Conservation (phyloP, 2,797 vertebrate species). For the Myripristis jacobus region DNA sequence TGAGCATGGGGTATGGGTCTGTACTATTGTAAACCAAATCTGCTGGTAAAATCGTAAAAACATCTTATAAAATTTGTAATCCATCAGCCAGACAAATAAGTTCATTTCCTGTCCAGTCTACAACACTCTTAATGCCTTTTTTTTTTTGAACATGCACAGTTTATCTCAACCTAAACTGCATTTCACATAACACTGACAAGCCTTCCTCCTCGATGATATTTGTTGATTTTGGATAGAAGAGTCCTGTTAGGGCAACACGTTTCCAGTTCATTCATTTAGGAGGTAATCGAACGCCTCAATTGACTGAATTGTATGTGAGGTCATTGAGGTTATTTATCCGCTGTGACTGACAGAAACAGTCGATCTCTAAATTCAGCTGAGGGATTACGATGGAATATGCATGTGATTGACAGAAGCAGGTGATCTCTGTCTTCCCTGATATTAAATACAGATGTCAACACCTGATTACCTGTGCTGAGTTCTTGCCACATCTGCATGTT, state of each 20-base stretch:
- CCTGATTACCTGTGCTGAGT: background rate
- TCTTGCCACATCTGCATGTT: background rate
- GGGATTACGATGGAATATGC: background rate
- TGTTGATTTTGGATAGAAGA: too few relatives aligned
- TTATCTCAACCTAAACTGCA: background rate
- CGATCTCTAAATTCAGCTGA: background rate
- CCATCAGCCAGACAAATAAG: background rate
- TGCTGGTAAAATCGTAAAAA: background rate
- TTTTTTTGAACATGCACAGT: background rate
- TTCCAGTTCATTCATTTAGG: too few relatives aligned
- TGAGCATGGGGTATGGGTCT: background rate
- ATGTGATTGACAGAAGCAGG: constrained; percentile 1
- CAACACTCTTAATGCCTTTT: constrained; percentile 9
- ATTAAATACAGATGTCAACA: background rate
- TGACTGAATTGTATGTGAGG: background rate
- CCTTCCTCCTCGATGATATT: too few relatives aligned
- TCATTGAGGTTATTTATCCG: background rate
- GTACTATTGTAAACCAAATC: constrained; percentile 9
- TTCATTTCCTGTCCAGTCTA: background rate
- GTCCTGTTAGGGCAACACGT: too few relatives aligned
- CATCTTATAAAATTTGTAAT: background rate
- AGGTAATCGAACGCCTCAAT: background rate
- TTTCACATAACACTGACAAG: too few relatives aligned
- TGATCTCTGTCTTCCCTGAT: background rate
- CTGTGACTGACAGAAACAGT: background rate